Conservation (phyloP, 2,797 vertebrate genomes). For the Pipistrellus pipistrellus region DNA sequence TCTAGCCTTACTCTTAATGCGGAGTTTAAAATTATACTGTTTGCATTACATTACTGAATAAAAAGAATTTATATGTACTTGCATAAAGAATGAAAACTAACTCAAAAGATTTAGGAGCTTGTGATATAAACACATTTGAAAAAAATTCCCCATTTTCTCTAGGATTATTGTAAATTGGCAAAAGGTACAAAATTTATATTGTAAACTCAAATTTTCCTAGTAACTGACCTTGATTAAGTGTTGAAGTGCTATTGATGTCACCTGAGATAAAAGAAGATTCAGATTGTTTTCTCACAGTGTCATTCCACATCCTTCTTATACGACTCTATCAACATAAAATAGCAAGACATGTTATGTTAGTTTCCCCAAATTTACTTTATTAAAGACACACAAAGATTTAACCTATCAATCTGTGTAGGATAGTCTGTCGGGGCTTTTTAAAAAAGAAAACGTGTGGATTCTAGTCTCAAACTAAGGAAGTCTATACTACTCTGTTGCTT, state of each 20-base stretch:
- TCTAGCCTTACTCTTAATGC: conserved; percentile 90
- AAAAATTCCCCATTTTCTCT: conserved; percentile 76
- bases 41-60: conserved; percentile 93
- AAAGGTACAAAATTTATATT: conserved; percentile 82
- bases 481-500: not conserved
- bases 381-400: conserved; percentile 52
- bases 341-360: conserved; percentile 75
- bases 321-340: conserved; percentile 96
- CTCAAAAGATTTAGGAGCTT: conserved; percentile 85
- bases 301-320: conserved; percentile 99
- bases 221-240: conserved; percentile 99
- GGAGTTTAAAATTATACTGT: conserved; percentile 94
- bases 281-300: conserved; percentile 99
- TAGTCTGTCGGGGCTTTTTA: conserved; percentile 2
- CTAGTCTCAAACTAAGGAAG: conserved; percentile 49
- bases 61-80: conserved; percentile 88
- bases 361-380: conserved; percentile 36
- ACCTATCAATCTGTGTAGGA: conserved; percentile 17
- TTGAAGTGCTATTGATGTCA: conserved; percentile 99
- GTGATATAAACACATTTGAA: conserved; percentile 71
- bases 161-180: conserved; percentile 80
- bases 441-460: conserved; percentile 45
- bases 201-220: conserved; percentile 86
- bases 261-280: conserved; percentile 99
- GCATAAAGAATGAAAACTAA: conserved; percentile 87